A percentile compares a stretch with the other conserved stretches of the same genome.
Evolutionary conservation across 2,888 invertebrate species (phyloP).

Genomic region (Xestia rhomboidea): DNA sequence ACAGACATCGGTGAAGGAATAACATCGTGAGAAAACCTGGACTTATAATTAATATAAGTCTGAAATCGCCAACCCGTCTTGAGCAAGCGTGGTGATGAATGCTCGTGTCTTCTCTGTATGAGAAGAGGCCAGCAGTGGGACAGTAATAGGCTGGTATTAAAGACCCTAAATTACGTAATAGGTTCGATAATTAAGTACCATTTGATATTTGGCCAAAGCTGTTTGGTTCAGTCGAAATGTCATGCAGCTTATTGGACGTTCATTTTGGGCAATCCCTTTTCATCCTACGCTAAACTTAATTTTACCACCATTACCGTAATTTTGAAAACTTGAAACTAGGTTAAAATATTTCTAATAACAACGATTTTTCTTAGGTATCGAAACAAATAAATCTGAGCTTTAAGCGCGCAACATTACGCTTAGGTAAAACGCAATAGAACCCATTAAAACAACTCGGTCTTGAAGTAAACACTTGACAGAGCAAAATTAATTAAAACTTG

Average conservation of each 20-base stretch:
- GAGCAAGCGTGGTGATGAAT: no score
- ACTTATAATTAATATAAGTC: no score
- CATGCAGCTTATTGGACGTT: neutral
- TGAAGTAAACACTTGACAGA: neutral
- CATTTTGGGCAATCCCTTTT: neutral
- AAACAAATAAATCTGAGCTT: neutral
- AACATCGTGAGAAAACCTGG: no score
- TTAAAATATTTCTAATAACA: neutral
- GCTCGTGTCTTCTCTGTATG: no score
- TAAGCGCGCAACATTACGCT: neutral
- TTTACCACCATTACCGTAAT: neutral
- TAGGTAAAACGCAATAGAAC: neutral
- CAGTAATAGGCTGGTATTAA: no score
- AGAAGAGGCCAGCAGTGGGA: no score
- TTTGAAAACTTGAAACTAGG: neutral
- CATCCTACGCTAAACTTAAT: rapidly evolving
- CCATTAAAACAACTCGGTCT: neutral
- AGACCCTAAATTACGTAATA: neutral
- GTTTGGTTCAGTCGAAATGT: neutral
- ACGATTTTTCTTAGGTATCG: neutral
- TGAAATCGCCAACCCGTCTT: no score
- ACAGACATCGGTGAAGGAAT: no score
- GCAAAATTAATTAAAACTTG: constrained; percentile 34
- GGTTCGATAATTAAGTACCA: neutral
- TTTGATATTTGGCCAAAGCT: neutral